Percentiles rank a stretch among this genome's conserved stretches.
Evolutionary conservation across 2,113 vertebrate genomes (phyloP).

Genomic region (Parotia lawesii): DNA sequence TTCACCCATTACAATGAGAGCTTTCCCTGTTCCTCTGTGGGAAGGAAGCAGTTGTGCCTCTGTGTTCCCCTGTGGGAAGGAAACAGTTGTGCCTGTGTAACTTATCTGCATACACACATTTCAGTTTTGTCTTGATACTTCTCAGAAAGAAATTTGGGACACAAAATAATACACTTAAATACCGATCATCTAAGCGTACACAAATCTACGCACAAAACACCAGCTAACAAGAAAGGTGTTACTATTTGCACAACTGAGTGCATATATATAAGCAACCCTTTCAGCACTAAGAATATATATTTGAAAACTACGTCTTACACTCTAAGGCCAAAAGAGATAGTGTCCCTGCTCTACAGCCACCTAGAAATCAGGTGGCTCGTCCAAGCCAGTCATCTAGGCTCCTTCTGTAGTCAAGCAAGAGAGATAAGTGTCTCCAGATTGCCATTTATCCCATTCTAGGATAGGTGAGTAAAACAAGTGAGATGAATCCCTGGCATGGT

Average conservation of each 20-base stretch:
- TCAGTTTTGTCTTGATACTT: neutral
- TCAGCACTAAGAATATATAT: neutral
- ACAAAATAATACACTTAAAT: neutral
- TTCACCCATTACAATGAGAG: neutral
- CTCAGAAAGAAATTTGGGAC: neutral
- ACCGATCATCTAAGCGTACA: neutral
- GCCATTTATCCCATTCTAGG: constrained; percentile 34
- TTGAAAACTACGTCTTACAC: neutral
- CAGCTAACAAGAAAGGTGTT: neutral
- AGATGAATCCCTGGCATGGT: constrained; percentile 16
- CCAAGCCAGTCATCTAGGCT: constrained; percentile 29
- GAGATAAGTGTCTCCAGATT: constrained; percentile 46
- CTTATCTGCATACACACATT: neutral
- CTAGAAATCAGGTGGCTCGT: neutral
- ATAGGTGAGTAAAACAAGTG: constrained; percentile 49
- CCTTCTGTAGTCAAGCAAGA: constrained; percentile 6
- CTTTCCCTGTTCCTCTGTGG: neutral
- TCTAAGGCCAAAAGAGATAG: neutral
- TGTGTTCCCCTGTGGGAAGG: too few relatives aligned
- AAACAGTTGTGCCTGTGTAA: neutral
- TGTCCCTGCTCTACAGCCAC: neutral
- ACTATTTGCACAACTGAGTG: neutral
- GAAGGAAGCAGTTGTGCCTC: neutral
- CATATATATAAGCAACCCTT: neutral
- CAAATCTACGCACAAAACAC: neutral